These are phyloP conservation scores for Dione vanillae DNA, from an alignment of 2,888 invertebrate species.

Conservation along the genomic window DNA sequence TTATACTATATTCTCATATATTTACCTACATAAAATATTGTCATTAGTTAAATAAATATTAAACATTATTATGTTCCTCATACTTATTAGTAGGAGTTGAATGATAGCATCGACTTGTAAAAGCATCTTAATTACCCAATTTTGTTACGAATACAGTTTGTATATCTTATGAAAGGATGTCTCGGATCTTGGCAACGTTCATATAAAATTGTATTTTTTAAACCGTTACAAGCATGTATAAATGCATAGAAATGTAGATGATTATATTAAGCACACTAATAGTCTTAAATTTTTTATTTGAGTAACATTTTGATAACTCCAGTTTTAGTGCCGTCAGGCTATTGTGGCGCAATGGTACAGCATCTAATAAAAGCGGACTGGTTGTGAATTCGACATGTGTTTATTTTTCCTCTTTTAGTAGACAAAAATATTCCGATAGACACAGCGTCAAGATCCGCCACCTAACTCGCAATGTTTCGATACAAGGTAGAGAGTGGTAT, in stretches of 20 bases:
- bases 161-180: slow-evolving; percentile 15
- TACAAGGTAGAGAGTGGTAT: neutral
- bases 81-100: neutral
- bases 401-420: no score
- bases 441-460: neutral
- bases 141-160: slow-evolving; percentile 7
- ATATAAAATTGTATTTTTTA: slow-evolving; percentile 4
- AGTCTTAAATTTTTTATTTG: no score
- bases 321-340: no score
- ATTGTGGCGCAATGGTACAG: no score
- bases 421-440: no score
- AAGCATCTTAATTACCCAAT: slow-evolving; percentile 3
- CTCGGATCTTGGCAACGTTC: neutral
- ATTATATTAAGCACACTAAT: no score
- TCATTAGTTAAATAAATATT: neutral
- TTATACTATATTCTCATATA: no score
- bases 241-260: no score
- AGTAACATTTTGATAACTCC: no score
- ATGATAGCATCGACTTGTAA: neutral
- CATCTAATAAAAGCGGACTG: no score
- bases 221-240: neutral
- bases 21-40: neutral
- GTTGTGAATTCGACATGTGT: no score
- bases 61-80: neutral
- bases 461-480: neutral